Evolutionary conservation across 2,888 invertebrate species (phyloP).

Genomic region (Limnephilus marmoratus): DNA sequence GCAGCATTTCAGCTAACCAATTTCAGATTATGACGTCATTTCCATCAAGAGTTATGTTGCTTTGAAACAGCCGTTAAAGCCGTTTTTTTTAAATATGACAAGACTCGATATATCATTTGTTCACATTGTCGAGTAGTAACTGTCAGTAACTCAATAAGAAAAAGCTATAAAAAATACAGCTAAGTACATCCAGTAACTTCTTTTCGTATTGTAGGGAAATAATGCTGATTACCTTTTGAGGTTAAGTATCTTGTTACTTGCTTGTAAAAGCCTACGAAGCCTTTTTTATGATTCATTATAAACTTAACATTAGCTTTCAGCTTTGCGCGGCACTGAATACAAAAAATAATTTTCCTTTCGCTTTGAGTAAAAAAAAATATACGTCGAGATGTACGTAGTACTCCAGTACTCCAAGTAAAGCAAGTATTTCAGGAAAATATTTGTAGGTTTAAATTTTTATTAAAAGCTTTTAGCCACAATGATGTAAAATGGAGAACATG

Average conservation of each 20-base stretch:
- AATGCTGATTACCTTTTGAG: neutral
- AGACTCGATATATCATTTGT: neutral
- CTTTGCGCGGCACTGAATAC: neutral
- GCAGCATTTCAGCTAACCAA: neutral
- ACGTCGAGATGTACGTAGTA: neutral
- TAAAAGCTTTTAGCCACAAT: constrained; percentile 31
- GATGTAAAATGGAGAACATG: constrained; percentile 30
- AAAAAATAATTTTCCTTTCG: neutral
- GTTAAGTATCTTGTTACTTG: neutral
- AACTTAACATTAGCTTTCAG: neutral
- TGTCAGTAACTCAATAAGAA: neutral
- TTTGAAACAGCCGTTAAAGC: neutral
- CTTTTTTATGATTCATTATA: neutral
- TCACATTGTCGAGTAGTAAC: neutral
- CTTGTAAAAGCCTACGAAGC: neutral
- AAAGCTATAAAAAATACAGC: neutral
- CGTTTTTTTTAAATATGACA: neutral
- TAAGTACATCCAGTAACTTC: neutral
- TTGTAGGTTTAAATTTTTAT: constrained; percentile 14
- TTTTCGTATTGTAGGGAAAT: neutral
- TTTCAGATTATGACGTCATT: neutral
- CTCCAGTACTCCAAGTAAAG: neutral
- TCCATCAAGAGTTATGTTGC: neutral
- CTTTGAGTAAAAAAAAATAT: neutral
- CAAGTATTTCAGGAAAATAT: neutral